Percentiles rank a stretch among this genome's conserved stretches.
Evolutionary conservation across 2,113 vertebrate species (phyloP).

Genomic region (Heterotilapia buettikoferi): DNA sequence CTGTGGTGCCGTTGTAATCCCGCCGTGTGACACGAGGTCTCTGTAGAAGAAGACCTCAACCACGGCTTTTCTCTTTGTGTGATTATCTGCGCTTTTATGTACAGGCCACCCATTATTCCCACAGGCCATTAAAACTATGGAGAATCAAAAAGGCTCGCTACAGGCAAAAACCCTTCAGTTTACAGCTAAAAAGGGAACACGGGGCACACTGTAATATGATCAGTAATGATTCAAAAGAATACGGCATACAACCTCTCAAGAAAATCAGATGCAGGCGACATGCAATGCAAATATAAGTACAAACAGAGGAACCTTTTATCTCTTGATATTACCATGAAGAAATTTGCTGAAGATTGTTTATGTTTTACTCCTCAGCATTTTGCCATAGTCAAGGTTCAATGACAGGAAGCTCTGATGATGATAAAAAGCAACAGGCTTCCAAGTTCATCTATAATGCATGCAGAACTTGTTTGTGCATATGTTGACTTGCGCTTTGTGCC

Average conservation of each 20-base stretch:
- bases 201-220: neutral
- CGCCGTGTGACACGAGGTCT: slow-evolving; percentile 31
- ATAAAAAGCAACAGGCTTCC: slow-evolving; percentile 28
- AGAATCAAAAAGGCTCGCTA: slow-evolving; percentile 13
- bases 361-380: neutral
- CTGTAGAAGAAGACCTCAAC: slow-evolving; percentile 29
- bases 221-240: neutral
- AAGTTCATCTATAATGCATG: slow-evolving; percentile 45
- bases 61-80: slow-evolving; percentile 31
- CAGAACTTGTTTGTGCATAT: slow-evolving; percentile 32
- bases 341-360: neutral
- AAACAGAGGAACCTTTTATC: neutral
- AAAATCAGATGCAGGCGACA: neutral
- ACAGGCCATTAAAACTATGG: slow-evolving; percentile 30
- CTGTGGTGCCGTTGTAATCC: slow-evolving; percentile 45
- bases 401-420: slow-evolving; percentile 10
- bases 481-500: slow-evolving; percentile 27
- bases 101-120: slow-evolving; percentile 39
- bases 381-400: slow-evolving; percentile 13
- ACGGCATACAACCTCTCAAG: neutral
- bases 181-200: neutral
- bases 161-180: neutral
- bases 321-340: neutral
- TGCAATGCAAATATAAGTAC: neutral
- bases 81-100: slow-evolving; percentile 52